Conservation (phyloP, 1,140 invertebrate species). For the Bombus waltoni region DNA sequence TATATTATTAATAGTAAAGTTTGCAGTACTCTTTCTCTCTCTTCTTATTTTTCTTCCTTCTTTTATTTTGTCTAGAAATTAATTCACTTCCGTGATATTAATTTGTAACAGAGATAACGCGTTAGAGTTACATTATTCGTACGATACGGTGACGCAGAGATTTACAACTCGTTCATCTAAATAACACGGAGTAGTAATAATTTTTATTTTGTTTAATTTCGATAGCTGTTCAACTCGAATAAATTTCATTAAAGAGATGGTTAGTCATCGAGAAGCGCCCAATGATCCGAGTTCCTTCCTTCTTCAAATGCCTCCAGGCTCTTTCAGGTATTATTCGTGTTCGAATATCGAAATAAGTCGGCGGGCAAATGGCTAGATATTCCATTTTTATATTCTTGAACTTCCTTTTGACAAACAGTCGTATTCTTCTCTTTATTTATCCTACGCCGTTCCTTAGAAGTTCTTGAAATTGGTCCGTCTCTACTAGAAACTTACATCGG, state of each 20-base stretch:
- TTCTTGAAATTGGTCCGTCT: conserved; percentile 65
- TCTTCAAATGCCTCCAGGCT: background rate
- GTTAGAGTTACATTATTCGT: background rate
- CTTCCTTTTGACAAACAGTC: conserved; percentile 7
- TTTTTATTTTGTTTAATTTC: too few relatives aligned
- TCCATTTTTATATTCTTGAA: conserved; percentile 43
- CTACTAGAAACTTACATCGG: conserved; percentile 68
- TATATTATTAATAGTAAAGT: too few relatives aligned
- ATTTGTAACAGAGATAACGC: too few relatives aligned
- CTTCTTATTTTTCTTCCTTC: too few relatives aligned
- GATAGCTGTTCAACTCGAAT: too few relatives aligned
- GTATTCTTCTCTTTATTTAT: conserved; percentile 43
- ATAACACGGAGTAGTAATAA: too few relatives aligned
- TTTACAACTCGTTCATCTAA: too few relatives aligned
- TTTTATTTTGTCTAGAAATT: too few relatives aligned
- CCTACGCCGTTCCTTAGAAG: conserved; percentile 44
- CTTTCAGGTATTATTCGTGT: background rate
- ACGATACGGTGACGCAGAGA: background rate
- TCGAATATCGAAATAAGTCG: conserved; percentile 11
- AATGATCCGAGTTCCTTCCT: conserved; percentile 9
- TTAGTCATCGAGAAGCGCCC: background rate
- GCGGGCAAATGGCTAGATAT: conserved; percentile 30
- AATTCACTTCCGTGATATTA: background rate
- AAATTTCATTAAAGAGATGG: conserved; percentile 32
- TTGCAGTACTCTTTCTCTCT: too few relatives aligned